Base-by-base conservation (phyloP, 1,140 invertebrate species). In the Ips typographus region DNA sequence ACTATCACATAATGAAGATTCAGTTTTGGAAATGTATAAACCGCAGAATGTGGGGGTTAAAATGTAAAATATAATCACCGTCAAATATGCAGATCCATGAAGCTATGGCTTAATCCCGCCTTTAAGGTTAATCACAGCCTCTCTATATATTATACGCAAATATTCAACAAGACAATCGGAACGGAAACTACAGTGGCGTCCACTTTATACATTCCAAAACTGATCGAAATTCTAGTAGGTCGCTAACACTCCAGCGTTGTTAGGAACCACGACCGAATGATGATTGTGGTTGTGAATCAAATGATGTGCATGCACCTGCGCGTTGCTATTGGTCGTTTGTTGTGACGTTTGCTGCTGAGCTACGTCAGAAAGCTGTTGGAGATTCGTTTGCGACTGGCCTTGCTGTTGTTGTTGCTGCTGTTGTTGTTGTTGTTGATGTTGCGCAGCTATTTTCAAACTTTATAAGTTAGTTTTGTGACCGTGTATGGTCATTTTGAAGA, bases 171-270 rank as follows among this genome's bases (percentile, higher is more conserved):
- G 6, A 2, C 2, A 6, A 66, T 43, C n/a, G 8, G 37, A 57
- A 60, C 22, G 22, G 22, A 60, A 3, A n/a, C 41, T 66, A 5
- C 7, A 37, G 36, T 6, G 6, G 22, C 22, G 22, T 22, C 22
- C 22, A 3, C 5, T 41, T 55, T 68, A 68, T 56, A 62, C 59
- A 65, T 71, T 68, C 68, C 68, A 67, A 73, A 73, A 71, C 69
- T 67, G 68, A 65, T 71, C 70, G 8, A 44, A 63, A 64, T 64
- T 70, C 65, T 74, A 80, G 67, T 80, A 80, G 47, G 73, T 72
- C 7, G 79, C 74, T 56, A 80, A 68, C 65, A 80, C 78, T 66
- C 78, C 80, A 52, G 75, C 75, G 72, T 80, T 80, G 3, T 77
- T 75, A 56, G 78, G 75, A 60, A 77, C 76, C 56, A 80, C 78